A percentile compares a stretch with the other conserved stretches of the same genome.
These are phyloP conservation scores for Cantharis lateralis DNA, from an alignment of 2,888 invertebrate species.

Conservation along the genomic window DNA sequence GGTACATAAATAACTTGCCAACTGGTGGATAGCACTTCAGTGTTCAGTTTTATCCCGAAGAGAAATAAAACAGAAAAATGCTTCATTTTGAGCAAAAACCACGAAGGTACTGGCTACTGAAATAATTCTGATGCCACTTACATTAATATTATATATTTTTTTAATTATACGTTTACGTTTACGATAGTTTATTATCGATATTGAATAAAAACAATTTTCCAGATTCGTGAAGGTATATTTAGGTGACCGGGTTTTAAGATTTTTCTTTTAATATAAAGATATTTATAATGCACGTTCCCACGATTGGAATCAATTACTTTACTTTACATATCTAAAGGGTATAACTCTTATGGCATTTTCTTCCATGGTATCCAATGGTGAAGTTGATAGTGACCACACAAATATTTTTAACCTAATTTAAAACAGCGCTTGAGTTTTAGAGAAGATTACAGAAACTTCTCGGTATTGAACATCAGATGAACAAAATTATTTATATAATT, in stretches of 20 bases:
- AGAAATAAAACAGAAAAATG: too few species aligned
- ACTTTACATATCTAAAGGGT: constrained; percentile 34
- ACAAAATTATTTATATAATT: too few species aligned
- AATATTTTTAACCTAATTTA: not conserved
- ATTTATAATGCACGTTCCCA: constrained; percentile 32
- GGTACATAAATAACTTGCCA: too few species aligned
- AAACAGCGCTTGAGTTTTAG: too few species aligned
- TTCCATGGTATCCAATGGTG: not conserved
- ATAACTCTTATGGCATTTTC: constrained; percentile 14
- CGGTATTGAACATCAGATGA: too few species aligned
- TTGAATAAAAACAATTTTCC: not conserved
- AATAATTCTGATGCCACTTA: not conserved
- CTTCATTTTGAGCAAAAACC: too few species aligned
- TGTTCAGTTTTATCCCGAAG: too few species aligned
- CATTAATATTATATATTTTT: not conserved
- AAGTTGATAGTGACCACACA: not conserved
- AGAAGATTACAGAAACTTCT: too few species aligned
- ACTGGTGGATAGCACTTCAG: too few species aligned
- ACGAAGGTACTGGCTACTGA: too few species aligned
- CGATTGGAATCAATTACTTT: constrained; percentile 38
- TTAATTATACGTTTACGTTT: not conserved
- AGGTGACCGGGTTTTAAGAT: constrained; percentile 1
- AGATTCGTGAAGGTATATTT: not conserved
- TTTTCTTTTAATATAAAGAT: not conserved
- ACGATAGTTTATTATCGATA: not conserved